phyloP scores from a whole-genome alignment of 2,888 invertebrate genomes.

The Rhagophthalmus giganteus region DNA sequence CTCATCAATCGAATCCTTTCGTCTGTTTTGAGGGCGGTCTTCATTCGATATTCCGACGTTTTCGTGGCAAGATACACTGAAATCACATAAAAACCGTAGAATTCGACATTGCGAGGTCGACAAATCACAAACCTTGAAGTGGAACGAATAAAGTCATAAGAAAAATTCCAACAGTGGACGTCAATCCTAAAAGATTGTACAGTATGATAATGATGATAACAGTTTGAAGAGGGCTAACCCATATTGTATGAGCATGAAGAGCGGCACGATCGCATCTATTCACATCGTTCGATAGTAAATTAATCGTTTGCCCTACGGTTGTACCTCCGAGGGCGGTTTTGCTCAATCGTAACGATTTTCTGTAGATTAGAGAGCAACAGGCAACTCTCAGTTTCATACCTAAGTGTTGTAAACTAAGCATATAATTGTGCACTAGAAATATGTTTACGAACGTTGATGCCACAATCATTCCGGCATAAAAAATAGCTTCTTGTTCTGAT shows the following conservation, averaged over 20 bases:
- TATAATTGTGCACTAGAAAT: constrained; percentile 71
- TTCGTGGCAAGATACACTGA: constrained; percentile 72
- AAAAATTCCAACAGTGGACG: constrained; percentile 60
- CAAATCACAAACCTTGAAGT: constrained; percentile 52
- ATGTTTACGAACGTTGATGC: constrained; percentile 72
- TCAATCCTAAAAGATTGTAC: constrained; percentile 59
- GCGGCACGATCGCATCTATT: constrained; percentile 81
- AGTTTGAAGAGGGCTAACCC: constrained; percentile 79
- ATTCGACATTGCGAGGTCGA: no score
- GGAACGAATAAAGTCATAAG: constrained; percentile 57
- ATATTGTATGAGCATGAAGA: constrained; percentile 77
- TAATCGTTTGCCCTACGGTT: constrained; percentile 64
- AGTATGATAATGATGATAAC: constrained; percentile 71
- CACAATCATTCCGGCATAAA: constrained; percentile 74
- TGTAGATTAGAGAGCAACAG: constrained; percentile 79
- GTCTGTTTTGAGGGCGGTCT: constrained; percentile 86
- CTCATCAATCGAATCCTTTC: constrained; percentile 89
- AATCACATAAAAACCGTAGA: no score
- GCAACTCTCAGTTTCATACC: constrained; percentile 85
- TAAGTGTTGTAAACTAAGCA: constrained; percentile 78
- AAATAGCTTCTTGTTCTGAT: constrained; percentile 63
- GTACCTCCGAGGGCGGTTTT: constrained; percentile 78
- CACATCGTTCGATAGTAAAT: constrained; percentile 79
- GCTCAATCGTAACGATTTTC: constrained; percentile 71
- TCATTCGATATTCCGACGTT: constrained; percentile 69